Percentiles rank a stretch among this genome's conserved stretches.
Conservation (phyloP, 2,888 invertebrate genomes). For the Lepas anatifera region DNA sequence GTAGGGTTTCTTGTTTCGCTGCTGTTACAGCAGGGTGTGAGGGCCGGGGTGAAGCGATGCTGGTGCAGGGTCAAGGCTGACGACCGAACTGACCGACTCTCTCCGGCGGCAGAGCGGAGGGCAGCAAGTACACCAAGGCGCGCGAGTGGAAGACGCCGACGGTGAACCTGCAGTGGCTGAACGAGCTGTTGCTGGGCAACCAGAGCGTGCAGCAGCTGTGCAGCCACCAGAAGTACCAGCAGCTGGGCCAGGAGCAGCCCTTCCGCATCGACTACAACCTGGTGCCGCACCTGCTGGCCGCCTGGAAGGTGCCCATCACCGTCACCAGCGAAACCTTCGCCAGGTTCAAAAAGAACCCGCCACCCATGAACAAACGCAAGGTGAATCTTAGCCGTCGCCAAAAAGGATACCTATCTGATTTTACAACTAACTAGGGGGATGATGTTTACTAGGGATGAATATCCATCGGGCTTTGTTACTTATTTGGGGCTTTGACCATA, state of each 20-base stretch:
- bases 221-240: constrained; percentile 62
- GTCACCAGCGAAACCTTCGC: constrained; percentile 45
- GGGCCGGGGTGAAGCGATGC: too few relatives aligned
- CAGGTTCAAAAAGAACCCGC: constrained; percentile 51
- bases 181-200: constrained; percentile 71
- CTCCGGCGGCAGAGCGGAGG: constrained; percentile 52
- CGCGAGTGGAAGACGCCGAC: constrained; percentile 83
- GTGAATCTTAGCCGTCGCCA: too few relatives aligned
- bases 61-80: too few relatives aligned
- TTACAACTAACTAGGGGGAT: too few relatives aligned
- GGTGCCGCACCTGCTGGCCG: constrained; percentile 80
- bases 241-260: constrained; percentile 63
- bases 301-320: constrained; percentile 88
- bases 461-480: too few relatives aligned
- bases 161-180: constrained; percentile 87
- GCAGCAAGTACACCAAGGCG: constrained; percentile 76
- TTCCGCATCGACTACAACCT: constrained; percentile 72
- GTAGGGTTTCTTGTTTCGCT: too few relatives aligned
- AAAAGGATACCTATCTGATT: too few relatives aligned
- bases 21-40: too few relatives aligned
- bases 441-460: too few relatives aligned
- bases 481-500: too few relatives aligned
- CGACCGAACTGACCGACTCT: too few relatives aligned
- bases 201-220: constrained; percentile 26
- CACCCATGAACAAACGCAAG: constrained; percentile 28